These are phyloP conservation scores for Antheraea yamamai DNA, from an alignment of 2,888 invertebrate genomes.

Conservation along the genomic window DNA sequence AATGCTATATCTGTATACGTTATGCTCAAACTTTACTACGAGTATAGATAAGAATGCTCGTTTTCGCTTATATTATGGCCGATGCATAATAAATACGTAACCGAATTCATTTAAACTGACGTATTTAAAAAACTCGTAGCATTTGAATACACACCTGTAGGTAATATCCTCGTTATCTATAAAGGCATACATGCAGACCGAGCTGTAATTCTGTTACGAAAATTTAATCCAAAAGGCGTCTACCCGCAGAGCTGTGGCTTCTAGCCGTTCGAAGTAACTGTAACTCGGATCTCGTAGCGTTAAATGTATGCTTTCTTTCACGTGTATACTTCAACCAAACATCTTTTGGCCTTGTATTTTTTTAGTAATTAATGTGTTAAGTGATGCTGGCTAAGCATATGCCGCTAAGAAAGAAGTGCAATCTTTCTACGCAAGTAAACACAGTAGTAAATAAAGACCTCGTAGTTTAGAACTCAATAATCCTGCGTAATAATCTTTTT, in stretches of 20 bases:
- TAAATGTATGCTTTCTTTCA: neutral
- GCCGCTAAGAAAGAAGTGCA: neutral
- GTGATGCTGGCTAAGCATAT: neutral
- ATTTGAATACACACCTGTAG: neutral
- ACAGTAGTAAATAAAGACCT: too few relatives aligned
- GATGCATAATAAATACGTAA: neutral
- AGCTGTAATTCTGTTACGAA: slow-evolving; percentile 64
- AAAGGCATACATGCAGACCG: slow-evolving; percentile 40
- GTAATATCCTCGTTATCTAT: slow-evolving; percentile 18
- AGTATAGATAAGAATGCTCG: too few relatives aligned
- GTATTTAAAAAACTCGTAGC: neutral
- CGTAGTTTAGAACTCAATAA: too few relatives aligned
- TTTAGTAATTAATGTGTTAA: neutral
- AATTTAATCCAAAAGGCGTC: slow-evolving; percentile 58
- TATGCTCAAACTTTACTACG: too few relatives aligned
- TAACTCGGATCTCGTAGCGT: neutral
- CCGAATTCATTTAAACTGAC: neutral
- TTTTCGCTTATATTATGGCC: too few relatives aligned
- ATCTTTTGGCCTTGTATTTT: neutral
- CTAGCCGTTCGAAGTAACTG: slow-evolving; percentile 25
- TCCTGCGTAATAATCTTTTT: too few relatives aligned
- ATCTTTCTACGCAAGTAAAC: neutral
- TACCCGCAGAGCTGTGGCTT: slow-evolving; percentile 53
- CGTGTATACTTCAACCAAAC: neutral
- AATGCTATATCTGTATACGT: neutral